Evolutionary conservation across 2,797 vertebrate species (phyloP).

Genomic region (Lacerta bilineata): DNA sequence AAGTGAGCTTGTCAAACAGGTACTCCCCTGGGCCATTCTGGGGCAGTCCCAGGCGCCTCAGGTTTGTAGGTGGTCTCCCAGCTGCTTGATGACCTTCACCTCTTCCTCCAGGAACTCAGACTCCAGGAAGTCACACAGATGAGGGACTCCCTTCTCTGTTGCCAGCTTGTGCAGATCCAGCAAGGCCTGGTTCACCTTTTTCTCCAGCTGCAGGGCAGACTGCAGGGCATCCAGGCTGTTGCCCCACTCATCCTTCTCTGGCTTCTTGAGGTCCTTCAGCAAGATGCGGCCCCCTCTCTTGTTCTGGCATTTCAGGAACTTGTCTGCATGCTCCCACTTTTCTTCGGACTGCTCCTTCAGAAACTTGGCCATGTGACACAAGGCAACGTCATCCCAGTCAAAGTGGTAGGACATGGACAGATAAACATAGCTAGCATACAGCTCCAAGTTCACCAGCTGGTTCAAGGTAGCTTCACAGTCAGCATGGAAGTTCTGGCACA

Average conservation of each 20-base stretch:
- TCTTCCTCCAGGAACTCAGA: slow-evolving; percentile 72
- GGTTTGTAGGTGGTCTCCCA: slow-evolving; percentile 73
- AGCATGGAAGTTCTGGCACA: background rate
- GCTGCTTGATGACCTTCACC: slow-evolving; percentile 73
- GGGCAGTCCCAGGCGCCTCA: slow-evolving; percentile 55
- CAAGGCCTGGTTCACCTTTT: slow-evolving; percentile 71
- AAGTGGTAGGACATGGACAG: slow-evolving; percentile 78
- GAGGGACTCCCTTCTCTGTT: slow-evolving; percentile 64
- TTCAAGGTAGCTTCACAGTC: background rate
- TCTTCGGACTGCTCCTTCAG: slow-evolving; percentile 83
- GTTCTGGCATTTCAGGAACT: slow-evolving; percentile 82
- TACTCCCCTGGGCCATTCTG: background rate
- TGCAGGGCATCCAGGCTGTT: slow-evolving; percentile 69
- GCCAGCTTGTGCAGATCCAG: slow-evolving; percentile 75
- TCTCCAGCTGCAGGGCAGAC: slow-evolving; percentile 71
- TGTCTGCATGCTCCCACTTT: slow-evolving; percentile 81
- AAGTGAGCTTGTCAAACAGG: slow-evolving; percentile 13
- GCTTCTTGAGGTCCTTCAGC: slow-evolving; percentile 66
- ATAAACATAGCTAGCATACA: slow-evolving; percentile 82
- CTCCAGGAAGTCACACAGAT: slow-evolving; percentile 75
- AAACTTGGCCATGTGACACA: slow-evolving; percentile 82
- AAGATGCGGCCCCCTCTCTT: slow-evolving; percentile 62
- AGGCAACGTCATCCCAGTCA: slow-evolving; percentile 82
- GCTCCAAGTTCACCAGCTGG: background rate
- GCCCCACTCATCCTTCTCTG: slow-evolving; percentile 73